Conservation (phyloP, 1,140 invertebrate genomes). For the Drosophila repleta region DNA sequence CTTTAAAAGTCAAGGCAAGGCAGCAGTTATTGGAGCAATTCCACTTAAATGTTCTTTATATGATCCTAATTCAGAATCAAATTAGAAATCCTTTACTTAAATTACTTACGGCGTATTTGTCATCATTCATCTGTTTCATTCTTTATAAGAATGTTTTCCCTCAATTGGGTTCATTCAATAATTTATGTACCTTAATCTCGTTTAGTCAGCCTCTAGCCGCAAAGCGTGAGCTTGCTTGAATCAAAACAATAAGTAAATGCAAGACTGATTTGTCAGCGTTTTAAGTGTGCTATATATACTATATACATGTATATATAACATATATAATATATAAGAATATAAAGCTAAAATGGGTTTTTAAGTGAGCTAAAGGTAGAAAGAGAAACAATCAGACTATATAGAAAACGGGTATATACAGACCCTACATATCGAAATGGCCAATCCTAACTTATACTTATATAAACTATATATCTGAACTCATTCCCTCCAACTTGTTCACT, state of each 20-base stretch:
- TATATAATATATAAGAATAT: not conserved
- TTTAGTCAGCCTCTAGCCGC: conserved; percentile 14
- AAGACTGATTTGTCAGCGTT: not conserved
- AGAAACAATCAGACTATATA: too few relatives aligned
- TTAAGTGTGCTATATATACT: not conserved
- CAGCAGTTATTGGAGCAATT: too few relatives aligned
- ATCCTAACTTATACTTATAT: too few relatives aligned
- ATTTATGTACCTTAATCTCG: conserved; percentile 14
- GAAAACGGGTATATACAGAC: too few relatives aligned
- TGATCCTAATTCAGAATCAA: too few relatives aligned
- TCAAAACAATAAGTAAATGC: not conserved
- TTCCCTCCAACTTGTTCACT: not conserved
- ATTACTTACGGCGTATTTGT: too few relatives aligned
- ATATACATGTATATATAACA: not conserved
- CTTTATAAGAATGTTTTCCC: not conserved
- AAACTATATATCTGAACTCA: not conserved
- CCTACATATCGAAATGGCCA: too few relatives aligned
- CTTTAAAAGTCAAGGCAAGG: too few relatives aligned
- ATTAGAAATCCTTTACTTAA: too few relatives aligned
- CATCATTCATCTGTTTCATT: not conserved
- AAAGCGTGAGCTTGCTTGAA: not conserved
- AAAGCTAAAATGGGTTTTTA: too few relatives aligned
- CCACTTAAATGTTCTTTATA: too few relatives aligned
- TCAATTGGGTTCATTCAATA: conserved; percentile 34
- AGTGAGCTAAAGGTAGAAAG: too few relatives aligned